Conservation (phyloP, 1,140 invertebrate genomes). For the Dysdera silvatica region DNA sequence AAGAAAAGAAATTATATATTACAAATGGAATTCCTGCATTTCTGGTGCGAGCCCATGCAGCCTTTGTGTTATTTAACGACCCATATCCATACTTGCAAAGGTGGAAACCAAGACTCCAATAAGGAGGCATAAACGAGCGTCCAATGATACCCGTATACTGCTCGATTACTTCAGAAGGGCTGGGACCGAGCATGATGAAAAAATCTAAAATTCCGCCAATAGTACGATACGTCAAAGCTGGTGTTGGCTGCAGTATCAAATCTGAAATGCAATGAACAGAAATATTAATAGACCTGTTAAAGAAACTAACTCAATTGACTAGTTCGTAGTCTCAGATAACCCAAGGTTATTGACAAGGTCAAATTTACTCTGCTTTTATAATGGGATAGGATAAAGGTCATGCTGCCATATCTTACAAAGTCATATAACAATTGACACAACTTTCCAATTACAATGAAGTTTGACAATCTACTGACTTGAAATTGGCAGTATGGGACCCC, state of each 20-base stretch:
- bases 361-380: too few relatives aligned
- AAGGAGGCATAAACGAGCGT: slow-evolving; percentile 43
- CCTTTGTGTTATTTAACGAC: slow-evolving; percentile 56
- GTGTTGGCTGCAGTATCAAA: slow-evolving; percentile 65
- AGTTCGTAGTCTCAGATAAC: neutral
- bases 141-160: slow-evolving; percentile 46
- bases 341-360: neutral
- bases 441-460: too few relatives aligned
- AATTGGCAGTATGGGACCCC: too few relatives aligned
- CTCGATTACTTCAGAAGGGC: slow-evolving; percentile 50
- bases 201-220: slow-evolving; percentile 74
- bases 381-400: too few relatives aligned
- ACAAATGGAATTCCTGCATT: slow-evolving; percentile 15
- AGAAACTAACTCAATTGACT: neutral
- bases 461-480: too few relatives aligned
- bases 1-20: too few relatives aligned
- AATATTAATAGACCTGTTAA: neutral
- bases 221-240: slow-evolving; percentile 63
- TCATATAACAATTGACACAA: too few relatives aligned
- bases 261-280: slow-evolving; percentile 43
- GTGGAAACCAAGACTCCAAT: slow-evolving; percentile 48
- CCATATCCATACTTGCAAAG: slow-evolving; percentile 60
- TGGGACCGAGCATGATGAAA: slow-evolving; percentile 63
- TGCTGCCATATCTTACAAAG: too few relatives aligned
- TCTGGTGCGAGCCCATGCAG: slow-evolving; percentile 23